Evolutionary conservation across 2,888 invertebrate species (phyloP).

Genomic region (Augochlorella aurata): DNA sequence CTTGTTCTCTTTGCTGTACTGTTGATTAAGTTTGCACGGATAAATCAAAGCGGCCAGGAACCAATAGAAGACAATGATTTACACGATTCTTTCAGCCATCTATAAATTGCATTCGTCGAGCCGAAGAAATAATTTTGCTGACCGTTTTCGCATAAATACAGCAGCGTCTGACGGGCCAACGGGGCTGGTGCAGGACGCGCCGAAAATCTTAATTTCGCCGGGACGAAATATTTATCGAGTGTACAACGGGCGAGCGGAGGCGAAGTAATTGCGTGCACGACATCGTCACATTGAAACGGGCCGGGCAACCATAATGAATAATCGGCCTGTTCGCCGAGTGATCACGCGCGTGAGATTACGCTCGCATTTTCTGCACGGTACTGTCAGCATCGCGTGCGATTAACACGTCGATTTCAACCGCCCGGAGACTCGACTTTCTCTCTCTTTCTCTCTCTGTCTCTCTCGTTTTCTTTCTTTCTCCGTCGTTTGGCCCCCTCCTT

Average conservation of each 20-base stretch:
- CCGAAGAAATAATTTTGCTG: background rate
- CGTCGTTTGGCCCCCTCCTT: background rate
- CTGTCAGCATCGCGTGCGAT: constrained; percentile 57
- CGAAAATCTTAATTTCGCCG: constrained; percentile 58
- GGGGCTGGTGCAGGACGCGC: background rate
- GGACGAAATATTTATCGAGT: constrained; percentile 73
- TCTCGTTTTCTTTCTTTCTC: background rate
- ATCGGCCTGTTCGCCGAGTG: constrained; percentile 59
- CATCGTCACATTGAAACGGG: constrained; percentile 62
- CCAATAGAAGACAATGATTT: no score
- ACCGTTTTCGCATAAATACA: background rate
- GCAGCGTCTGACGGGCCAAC: background rate
- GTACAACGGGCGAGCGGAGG: constrained; percentile 49
- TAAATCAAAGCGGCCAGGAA: no score
- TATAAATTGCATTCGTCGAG: background rate
- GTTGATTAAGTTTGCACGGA: no score
- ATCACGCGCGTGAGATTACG: constrained; percentile 67
- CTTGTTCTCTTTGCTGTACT: no score
- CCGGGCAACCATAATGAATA: constrained; percentile 61
- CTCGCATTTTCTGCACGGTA: constrained; percentile 55
- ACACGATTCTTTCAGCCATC: background rate
- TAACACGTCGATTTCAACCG: constrained; percentile 61
- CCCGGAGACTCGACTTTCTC: constrained; percentile 16
- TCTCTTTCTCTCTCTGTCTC: background rate
- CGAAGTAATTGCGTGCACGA: constrained; percentile 74